Base-by-base conservation (phyloP, 2,888 invertebrate species). In the Papilio gigon region DNA sequence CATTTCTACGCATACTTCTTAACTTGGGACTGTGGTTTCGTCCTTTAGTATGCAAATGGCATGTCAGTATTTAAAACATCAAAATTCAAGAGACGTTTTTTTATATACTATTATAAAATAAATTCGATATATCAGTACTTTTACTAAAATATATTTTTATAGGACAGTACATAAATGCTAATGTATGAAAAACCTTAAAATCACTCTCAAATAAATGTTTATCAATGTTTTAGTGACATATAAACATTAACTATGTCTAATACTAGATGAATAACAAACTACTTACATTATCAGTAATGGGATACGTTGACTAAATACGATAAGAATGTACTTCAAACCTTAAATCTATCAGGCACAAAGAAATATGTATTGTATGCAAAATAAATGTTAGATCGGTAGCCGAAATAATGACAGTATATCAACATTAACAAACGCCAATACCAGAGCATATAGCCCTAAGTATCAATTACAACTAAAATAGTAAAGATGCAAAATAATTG, bases 1-100 rank as follows among this genome's bases (percentile, higher is more conserved):
- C 91, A 91, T 91, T 82, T 84, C 87, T 90, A 90, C 78, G 86
- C 91, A 91, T 90, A 89, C 86, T 89, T 88, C 86, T 84, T 76
- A 85, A 86, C 88, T 86, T 86, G 80, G 84, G 86, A 88, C 88
- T 88, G 84, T 79, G 79, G 84, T 65, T 63, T 87, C 82, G 83
- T 83, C 86, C 86, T 80, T 84, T 77, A 81, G 80, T 75, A 78
- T 68, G 66, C 70, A 71, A 71, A 73, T 70, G 56, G 53, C 71
- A 68, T 66, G 71, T 71, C 64, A 68, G 60, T 30, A 50, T 58
- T 62, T 50, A 47, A 20, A 33, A 12, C 6, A 27, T 17, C 27
- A 44, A 33, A 35, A 37, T 20, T 17, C 2, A 11, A 27, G n/a
- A 58, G 25, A 44, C 20, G 11, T 35, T 22, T 9, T 11, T 30